Conservation (phyloP, 2,797 vertebrate genomes). For the Pelochelys cantorii region DNA sequence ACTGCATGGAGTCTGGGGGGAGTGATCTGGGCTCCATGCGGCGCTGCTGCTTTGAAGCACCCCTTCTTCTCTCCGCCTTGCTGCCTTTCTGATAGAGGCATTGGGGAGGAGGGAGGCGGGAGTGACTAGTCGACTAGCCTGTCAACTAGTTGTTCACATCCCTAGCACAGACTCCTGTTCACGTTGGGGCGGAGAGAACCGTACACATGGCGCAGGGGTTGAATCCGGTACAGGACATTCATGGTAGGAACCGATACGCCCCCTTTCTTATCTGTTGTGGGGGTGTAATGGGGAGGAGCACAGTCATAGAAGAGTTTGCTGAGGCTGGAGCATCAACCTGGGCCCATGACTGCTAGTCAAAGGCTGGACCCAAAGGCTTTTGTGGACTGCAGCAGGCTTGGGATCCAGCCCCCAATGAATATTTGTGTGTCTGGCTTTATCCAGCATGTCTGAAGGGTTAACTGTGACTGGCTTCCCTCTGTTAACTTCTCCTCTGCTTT, state of each 20-base stretch:
- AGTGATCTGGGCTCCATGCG: too few species aligned
- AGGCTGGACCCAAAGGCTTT: neutral
- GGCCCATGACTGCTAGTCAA: neutral
- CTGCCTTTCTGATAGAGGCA: too few species aligned
- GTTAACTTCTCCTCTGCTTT: fast-evolving
- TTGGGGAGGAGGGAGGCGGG: too few species aligned
- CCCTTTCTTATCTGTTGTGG: neutral
- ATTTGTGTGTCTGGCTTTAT: neutral
- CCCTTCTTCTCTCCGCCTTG: too few species aligned
- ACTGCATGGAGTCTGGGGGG: too few species aligned
- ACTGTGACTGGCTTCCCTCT: neutral
- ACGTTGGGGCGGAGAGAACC: neutral
- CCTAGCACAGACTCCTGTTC: neutral
- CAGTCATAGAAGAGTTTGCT: neutral
- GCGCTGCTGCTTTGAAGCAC: too few species aligned
- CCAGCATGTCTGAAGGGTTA: conserved; percentile 13
- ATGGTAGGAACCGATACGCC: fast-evolving
- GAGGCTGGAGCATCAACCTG: neutral
- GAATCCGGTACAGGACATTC: neutral
- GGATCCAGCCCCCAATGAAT: neutral
- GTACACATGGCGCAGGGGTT: neutral
- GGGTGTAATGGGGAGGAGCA: fast-evolving
- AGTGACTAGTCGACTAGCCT: too few species aligned
- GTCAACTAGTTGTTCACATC: too few species aligned
- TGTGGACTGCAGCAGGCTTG: fast-evolving